Base-by-base conservation (phyloP, 2,888 invertebrate species). In the Andrena dorsata region DNA sequence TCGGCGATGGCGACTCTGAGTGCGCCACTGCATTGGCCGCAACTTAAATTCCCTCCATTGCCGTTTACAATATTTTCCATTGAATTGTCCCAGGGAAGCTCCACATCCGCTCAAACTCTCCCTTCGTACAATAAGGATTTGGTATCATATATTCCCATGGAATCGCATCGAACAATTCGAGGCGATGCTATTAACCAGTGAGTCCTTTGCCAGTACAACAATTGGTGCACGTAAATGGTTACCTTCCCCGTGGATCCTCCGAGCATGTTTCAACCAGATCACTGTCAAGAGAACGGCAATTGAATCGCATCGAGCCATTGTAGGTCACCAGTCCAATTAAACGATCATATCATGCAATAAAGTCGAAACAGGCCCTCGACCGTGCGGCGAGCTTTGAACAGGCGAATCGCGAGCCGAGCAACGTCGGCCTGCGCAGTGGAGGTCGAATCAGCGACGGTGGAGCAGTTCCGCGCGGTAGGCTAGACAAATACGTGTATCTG, bases 401-500 rank as follows among this genome's bases (percentile, higher is more conserved):
- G 64, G 26, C 26, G 23, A 49, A 23, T 28, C 41, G 23, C 13
- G 6, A 47, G 30, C 41, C 7, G 16, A 23, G 49, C 20, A 64
- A 60, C 28, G 61, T 35, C 41, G 72, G 72, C 58, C 20, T 30
- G 73, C 63, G 64, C 58, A 26, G n/a, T 23, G 56, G 2, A 5
- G 16, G 35, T 26, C 63, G 56, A 70, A 70, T 79, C 72, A 75
- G 76, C 28, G 53, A 61, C 61, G 68, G 69, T 26, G 26, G 26
- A 66, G 51, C 49, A 53, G 49, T 28, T 66, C n/a, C 64, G 16
- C 53, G 64, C 56, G 20, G 41, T 66, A 13, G 28, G 68, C 83
- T 26, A 66, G 76, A 77, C 77, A 77, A 83, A 83, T 83, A 83
- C 70, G 73, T 66, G 83, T 71, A 61, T 73, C 84, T 53, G 76